A percentile compares a stretch with the other conserved stretches of the same genome.
Conservation (phyloP, 1,140 invertebrate species). For the Ceratina australensis region DNA sequence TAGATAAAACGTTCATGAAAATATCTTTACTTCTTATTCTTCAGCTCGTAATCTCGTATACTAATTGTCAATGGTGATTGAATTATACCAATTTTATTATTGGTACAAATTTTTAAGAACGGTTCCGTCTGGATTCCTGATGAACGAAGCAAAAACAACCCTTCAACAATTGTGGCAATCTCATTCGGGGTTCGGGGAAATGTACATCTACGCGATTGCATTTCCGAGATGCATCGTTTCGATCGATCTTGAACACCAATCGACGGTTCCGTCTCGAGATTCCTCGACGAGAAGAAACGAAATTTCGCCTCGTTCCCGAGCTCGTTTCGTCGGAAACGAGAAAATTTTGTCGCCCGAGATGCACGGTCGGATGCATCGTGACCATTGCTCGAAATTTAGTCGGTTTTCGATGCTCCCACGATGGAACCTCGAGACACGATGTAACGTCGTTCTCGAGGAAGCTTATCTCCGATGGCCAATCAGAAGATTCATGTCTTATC, state of each 20-base stretch:
- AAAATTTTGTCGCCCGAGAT: neutral
- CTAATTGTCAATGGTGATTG: no score
- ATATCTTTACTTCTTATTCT: no score
- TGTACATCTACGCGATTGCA: conserved; percentile 1
- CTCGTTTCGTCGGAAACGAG: neutral
- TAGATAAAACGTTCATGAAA: no score
- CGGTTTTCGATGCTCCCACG: neutral
- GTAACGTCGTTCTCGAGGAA: neutral
- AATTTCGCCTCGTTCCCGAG: conserved; percentile 1
- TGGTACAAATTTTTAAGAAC: no score
- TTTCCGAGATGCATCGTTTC: conserved; percentile 2
- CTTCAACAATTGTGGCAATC: neutral
- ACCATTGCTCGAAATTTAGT: neutral
- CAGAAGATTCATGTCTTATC: neutral
- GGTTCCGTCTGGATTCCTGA: no score
- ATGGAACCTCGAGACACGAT: neutral
- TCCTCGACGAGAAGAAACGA: neutral
- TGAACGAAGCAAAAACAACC: no score
- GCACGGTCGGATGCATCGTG: neutral
- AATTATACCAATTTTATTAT: no score
- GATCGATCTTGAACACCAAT: neutral
- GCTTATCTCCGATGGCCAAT: neutral
- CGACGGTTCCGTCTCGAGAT: neutral
- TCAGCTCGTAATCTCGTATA: no score
- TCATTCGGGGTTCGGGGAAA: neutral